phyloP scores from a whole-genome alignment of 2,113 vertebrate species.

The Monopterus albus region DNA sequence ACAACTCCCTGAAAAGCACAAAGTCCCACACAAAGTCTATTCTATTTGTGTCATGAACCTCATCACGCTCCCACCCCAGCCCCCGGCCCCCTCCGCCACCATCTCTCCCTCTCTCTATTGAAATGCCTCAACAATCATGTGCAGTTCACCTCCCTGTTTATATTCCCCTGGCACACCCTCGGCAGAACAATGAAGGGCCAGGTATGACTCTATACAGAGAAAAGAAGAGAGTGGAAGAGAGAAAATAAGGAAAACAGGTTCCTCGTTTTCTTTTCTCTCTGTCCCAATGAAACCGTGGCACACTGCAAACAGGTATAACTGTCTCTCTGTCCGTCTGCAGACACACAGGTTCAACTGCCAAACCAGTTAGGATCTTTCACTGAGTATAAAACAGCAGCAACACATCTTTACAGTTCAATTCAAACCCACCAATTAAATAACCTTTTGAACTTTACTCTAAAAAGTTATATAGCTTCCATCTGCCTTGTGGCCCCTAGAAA shows the following conservation, averaged over 20 bases:
- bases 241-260: constrained; percentile 67
- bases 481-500: no score
- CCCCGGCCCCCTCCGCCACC: background rate
- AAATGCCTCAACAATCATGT: constrained; percentile 69
- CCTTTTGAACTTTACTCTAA: background rate
- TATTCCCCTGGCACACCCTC: constrained; percentile 81
- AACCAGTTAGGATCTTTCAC: background rate
- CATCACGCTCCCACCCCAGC: background rate
- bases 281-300: constrained; percentile 46
- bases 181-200: constrained; percentile 84
- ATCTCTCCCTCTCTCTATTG: constrained; percentile 48
- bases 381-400: background rate
- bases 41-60: constrained; percentile 53
- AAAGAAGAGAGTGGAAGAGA: constrained; percentile 19
- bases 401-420: background rate
- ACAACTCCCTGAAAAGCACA: constrained; percentile 52
- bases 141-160: constrained; percentile 70
- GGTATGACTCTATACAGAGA: constrained; percentile 72
- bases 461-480: no score
- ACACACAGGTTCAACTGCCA: background rate
- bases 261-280: constrained; percentile 34
- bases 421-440: background rate
- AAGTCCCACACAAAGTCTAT: constrained; percentile 68
- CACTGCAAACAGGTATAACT: constrained; percentile 23
- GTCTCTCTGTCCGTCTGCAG: background rate